A percentile compares a stretch with the other conserved stretches of the same genome.
These are phyloP conservation scores for Drosophila lacteicornis DNA, from an alignment of 1,140 invertebrate genomes.

Conservation along the genomic window DNA sequence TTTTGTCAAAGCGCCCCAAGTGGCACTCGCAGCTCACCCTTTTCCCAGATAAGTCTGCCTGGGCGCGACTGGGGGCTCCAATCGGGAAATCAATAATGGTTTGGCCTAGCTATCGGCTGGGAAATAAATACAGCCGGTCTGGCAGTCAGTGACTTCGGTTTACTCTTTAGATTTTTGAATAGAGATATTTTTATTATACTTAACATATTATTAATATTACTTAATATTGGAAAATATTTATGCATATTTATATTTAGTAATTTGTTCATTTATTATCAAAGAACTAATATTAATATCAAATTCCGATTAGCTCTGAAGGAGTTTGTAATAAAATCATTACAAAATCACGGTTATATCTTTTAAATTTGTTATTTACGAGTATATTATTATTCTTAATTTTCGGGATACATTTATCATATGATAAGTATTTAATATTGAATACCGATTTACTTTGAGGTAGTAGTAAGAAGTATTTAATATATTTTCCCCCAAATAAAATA, in stretches of 20 bases:
- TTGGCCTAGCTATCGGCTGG: conserved; percentile 42
- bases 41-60: conserved; percentile 52
- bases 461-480: background rate
- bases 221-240: too few species aligned
- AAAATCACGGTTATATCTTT: background rate
- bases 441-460: too few species aligned
- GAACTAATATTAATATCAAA: too few species aligned
- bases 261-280: too few species aligned
- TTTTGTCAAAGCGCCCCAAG: conserved; percentile 76
- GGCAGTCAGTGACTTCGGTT: background rate
- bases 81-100: conserved; percentile 76
- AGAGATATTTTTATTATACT: too few species aligned
- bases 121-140: background rate
- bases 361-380: too few species aligned
- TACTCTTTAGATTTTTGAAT: conserved; percentile 10
- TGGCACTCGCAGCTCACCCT: conserved; percentile 70
- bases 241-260: too few species aligned
- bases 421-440: too few species aligned
- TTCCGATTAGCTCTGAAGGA: too few species aligned
- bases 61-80: conserved; percentile 38
- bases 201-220: too few species aligned
- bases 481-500: background rate
- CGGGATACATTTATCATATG: too few species aligned
- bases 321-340: background rate
- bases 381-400: too few species aligned